A percentile compares a stretch with the other conserved stretches of the same genome.
Evolutionary conservation across 1,140 invertebrate species (phyloP).

Genomic region (Lordiphosa mommai): DNA sequence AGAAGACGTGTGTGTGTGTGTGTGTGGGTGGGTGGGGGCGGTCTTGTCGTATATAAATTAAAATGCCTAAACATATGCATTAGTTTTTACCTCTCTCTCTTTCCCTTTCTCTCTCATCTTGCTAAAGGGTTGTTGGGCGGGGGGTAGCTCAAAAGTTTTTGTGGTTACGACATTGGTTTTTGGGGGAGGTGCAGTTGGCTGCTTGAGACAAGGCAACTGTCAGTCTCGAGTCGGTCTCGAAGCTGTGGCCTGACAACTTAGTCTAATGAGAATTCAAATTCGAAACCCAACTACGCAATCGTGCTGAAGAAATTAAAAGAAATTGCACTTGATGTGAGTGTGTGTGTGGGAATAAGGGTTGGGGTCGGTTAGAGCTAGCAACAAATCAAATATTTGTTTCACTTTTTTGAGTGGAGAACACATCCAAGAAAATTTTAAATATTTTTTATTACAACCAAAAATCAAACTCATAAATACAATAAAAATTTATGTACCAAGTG

Average conservation of each 20-base stretch:
- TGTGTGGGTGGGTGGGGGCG: conserved; percentile 6
- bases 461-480: too few relatives aligned
- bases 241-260: conserved; percentile 55
- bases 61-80: conserved; percentile 78
- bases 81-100: conserved; percentile 68
- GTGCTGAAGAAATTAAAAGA: conserved; percentile 75
- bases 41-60: conserved; percentile 71
- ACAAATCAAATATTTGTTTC: conserved; percentile 63
- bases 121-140: conserved; percentile 13
- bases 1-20: conserved; percentile 35
- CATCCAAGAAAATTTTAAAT: too few relatives aligned
- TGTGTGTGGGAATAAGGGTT: conserved; percentile 21
- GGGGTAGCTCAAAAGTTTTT: conserved; percentile 65
- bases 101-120: conserved; percentile 16
- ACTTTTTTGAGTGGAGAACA: conserved; percentile 7
- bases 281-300: conserved; percentile 73
- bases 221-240: conserved; percentile 61
- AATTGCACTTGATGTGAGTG: conserved; percentile 18
- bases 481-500: too few relatives aligned
- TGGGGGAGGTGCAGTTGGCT: conserved; percentile 28
- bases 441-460: too few relatives aligned
- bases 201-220: conserved; percentile 45
- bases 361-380: conserved; percentile 23
- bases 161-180: conserved; percentile 74
- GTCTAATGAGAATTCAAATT: conserved; percentile 76